A percentile compares a stretch with the other conserved stretches of the same genome.
Evolutionary conservation across 2,888 invertebrate genomes (phyloP).

Genomic region (Calliopum simillimum): DNA sequence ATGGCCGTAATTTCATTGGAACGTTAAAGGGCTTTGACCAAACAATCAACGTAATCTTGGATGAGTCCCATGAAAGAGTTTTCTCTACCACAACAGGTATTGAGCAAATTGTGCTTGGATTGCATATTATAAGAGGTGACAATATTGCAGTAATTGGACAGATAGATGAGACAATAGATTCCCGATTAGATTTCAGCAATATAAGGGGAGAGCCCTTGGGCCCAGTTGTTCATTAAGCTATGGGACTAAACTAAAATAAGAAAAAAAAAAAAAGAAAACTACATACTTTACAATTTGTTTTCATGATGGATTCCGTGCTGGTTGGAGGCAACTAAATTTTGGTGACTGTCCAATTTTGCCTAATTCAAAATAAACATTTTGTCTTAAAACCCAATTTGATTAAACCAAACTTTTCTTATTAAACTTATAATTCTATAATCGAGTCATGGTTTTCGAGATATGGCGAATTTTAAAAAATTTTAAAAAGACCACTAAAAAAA

Average conservation of each 20-base stretch:
- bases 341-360: no score
- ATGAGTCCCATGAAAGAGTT: conserved; percentile 98
- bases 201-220: conserved; percentile 88
- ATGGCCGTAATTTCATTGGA: conserved; percentile 96
- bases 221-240: conserved; percentile 77
- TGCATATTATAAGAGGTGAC: conserved; percentile 98
- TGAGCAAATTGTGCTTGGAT: conserved; percentile 93
- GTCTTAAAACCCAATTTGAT: no score
- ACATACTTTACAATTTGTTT: not conserved
- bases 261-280: conserved; percentile 36
- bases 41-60: conserved; percentile 97
- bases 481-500: no score
- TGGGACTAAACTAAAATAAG: conserved; percentile 29
- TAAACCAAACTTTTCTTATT: no score
- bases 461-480: no score
- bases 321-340: no score
- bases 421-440: no score
- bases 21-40: conserved; percentile 99
- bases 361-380: no score
- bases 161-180: conserved; percentile 86
- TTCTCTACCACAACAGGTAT: conserved; percentile 93
- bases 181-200: conserved; percentile 81
- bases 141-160: conserved; percentile 93
- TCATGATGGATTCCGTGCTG: not conserved
- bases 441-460: no score